phyloP scores from a whole-genome alignment of 2,113 vertebrate genomes.

The Anthoscopus minutus region DNA sequence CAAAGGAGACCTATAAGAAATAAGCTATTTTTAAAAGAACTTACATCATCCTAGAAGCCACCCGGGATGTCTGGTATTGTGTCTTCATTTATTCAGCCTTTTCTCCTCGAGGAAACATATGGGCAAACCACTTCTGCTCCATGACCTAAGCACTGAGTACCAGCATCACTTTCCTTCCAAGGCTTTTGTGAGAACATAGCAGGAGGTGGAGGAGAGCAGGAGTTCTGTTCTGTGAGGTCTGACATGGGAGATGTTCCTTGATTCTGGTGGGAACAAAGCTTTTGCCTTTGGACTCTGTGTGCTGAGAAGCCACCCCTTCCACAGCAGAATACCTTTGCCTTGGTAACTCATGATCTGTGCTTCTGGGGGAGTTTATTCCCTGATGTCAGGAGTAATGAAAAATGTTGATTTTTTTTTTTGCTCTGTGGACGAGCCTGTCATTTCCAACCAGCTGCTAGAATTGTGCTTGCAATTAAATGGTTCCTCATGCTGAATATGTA shows the following conservation, averaged over 20 bases:
- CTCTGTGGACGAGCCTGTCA: not conserved
- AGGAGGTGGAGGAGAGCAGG: not conserved
- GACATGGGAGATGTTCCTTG: not conserved
- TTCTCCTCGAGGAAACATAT: not conserved
- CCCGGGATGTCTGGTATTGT: not conserved
- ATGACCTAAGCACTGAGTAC: not conserved
- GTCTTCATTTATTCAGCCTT: slow-evolving; percentile 10
- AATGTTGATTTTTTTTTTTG: not conserved
- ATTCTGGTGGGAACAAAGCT: not conserved
- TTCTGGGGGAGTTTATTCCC: not conserved
- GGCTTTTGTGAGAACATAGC: not conserved
- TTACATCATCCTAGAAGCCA: not conserved
- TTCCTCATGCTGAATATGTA: not conserved
- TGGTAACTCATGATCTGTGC: not conserved
- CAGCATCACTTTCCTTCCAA: not conserved
- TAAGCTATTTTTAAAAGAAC: not conserved
- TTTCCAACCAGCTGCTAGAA: not conserved
- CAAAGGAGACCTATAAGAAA: slow-evolving; percentile 11
- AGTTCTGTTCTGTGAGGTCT: not conserved
- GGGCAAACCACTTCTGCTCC: not conserved
- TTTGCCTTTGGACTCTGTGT: fast-evolving
- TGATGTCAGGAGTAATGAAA: not conserved
- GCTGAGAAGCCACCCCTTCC: not conserved
- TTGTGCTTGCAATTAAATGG: not conserved
- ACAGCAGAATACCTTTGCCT: not conserved